Conservation (phyloP, 1,140 invertebrate genomes). For the Diploscapter pachys region DNA sequence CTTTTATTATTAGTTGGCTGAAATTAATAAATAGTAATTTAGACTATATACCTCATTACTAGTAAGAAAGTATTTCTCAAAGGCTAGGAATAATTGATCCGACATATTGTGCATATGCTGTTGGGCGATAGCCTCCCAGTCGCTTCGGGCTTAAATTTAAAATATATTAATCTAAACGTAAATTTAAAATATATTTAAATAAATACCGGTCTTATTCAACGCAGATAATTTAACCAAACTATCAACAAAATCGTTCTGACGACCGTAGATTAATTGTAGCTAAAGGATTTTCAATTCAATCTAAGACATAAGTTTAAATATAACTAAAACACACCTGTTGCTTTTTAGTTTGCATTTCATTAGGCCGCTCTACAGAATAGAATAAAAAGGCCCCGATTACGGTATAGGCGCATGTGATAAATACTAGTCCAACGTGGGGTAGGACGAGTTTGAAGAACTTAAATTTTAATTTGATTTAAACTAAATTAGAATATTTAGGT, state of each 20-base stretch:
- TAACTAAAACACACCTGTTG: slow-evolving; percentile 39
- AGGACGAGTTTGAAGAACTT: slow-evolving; percentile 59
- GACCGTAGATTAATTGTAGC: slow-evolving; percentile 46
- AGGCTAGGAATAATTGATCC: slow-evolving; percentile 56
- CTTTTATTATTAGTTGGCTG: background rate
- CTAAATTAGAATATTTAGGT: background rate
- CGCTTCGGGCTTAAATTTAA: slow-evolving; percentile 15
- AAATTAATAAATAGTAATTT: no score
- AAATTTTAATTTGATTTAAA: slow-evolving; percentile 1
- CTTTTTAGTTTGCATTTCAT: slow-evolving; percentile 50
- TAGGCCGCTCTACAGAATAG: slow-evolving; percentile 52
- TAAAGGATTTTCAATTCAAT: background rate
- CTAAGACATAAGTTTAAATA: background rate
- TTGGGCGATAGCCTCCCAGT: slow-evolving; percentile 40
- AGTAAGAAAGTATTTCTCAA: slow-evolving; percentile 57
- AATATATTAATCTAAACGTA: background rate
- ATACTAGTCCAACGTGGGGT: slow-evolving; percentile 54
- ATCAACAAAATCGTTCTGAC: slow-evolving; percentile 50
- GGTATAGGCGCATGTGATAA: slow-evolving; percentile 56
- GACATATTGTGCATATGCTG: slow-evolving; percentile 56
- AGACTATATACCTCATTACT: slow-evolving; percentile 39
- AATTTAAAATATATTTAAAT: slow-evolving; percentile 14
- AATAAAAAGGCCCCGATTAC: slow-evolving; percentile 54
- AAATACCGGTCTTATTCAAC: slow-evolving; percentile 41
- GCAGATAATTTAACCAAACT: slow-evolving; percentile 44